Conservation (phyloP, 2,113 vertebrate genomes). For the Sorex fumeus region DNA sequence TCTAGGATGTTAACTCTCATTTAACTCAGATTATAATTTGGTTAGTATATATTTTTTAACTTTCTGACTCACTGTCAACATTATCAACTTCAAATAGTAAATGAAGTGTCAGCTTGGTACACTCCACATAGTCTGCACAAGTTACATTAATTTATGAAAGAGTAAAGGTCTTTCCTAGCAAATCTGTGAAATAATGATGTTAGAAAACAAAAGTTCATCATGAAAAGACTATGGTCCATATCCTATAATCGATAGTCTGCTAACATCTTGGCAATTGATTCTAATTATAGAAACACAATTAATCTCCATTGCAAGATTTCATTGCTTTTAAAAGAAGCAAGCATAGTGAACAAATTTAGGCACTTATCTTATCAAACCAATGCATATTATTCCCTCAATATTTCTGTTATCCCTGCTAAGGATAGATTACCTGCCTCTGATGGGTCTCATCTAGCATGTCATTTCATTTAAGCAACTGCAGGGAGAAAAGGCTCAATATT, state of each 20-base stretch:
- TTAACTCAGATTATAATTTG: slow-evolving; percentile 27
- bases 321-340: background rate
- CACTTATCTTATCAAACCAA: background rate
- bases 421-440: slow-evolving; percentile 19
- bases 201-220: slow-evolving; percentile 14
- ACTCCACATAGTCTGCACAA: background rate
- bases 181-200: slow-evolving; percentile 38
- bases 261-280: background rate
- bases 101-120: background rate
- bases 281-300: background rate
- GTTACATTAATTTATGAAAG: background rate
- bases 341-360: background rate
- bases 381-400: background rate
- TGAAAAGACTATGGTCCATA: slow-evolving; percentile 27
- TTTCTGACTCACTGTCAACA: background rate
- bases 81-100: slow-evolving; percentile 12
- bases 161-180: background rate
- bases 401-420: slow-evolving; percentile 23
- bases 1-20: background rate
- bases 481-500: slow-evolving; percentile 25
- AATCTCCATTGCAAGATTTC: background rate
- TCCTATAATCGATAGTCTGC: slow-evolving; percentile 3
- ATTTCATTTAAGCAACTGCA: background rate
- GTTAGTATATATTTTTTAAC: background rate
- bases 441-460: background rate